Percentiles rank a stretch among this genome's conserved stretches.
Evolutionary conservation across 35 echinoderm and acorn worm genomes (phyloP).

Genomic region (Apostichopus japonicus): DNA sequence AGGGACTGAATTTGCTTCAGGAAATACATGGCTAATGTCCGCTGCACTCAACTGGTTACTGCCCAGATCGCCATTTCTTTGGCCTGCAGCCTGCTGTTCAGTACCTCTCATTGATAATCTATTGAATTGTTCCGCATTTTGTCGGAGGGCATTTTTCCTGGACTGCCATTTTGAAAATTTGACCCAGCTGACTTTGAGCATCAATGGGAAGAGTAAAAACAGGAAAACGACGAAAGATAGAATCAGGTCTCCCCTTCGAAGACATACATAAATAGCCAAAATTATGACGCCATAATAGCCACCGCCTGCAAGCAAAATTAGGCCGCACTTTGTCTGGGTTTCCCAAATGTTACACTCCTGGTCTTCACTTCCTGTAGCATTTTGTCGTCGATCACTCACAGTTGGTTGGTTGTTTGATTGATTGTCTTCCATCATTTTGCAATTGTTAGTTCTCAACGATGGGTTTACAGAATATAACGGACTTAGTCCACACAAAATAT

Average conservation of each 20-base stretch:
- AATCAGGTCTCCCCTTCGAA: background rate
- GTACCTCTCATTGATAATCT: background rate
- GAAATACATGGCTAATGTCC: background rate
- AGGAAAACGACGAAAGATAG: background rate
- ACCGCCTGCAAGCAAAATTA: background rate
- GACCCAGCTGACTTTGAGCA: background rate
- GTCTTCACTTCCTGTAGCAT: background rate
- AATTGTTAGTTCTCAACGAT: background rate
- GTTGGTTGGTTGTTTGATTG: background rate
- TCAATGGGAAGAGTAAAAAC: background rate
- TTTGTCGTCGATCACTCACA: background rate
- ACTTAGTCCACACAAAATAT: no score
- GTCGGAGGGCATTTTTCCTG: background rate
- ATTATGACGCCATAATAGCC: background rate
- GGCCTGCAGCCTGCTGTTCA: background rate
- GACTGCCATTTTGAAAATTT: slow-evolving; percentile 8
- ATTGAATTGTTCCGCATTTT: background rate
- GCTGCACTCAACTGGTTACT: background rate
- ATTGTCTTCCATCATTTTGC: background rate
- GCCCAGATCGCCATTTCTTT: background rate
- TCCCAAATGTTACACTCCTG: background rate
- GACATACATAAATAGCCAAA: slow-evolving; percentile 1
- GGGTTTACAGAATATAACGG: background rate
- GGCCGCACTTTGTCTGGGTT: background rate
- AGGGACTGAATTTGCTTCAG: background rate